Evolutionary conservation across 1,140 invertebrate genomes (phyloP).

Genomic region (Chironomus striatipennis): DNA sequence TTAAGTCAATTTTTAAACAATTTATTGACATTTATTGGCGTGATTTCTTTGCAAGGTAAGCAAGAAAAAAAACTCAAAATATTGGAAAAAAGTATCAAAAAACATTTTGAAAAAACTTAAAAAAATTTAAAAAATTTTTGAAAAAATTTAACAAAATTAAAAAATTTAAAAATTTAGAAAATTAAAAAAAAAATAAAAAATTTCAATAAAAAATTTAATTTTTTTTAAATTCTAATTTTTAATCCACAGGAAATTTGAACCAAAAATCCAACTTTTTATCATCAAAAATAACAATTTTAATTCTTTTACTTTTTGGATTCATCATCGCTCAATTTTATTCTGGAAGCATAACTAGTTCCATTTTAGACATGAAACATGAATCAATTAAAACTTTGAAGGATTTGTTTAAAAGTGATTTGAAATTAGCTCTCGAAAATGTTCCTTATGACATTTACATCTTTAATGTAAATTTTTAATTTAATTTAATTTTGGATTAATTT

Average conservation of each 20-base stretch:
- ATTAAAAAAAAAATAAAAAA: too few relatives aligned
- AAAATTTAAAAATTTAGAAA: too few relatives aligned
- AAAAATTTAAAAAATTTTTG: too few relatives aligned
- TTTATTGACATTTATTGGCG: constrained; percentile 39
- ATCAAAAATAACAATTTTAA: constrained; percentile 50
- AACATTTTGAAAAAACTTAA: too few relatives aligned
- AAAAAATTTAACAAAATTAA: too few relatives aligned
- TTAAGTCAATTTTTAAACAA: constrained; percentile 27
- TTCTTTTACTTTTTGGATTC: constrained; percentile 52
- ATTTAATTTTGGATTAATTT: too few relatives aligned
- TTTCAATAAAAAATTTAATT: too few relatives aligned
- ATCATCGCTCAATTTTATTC: constrained; percentile 63
- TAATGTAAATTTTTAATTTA: constrained; percentile 44
- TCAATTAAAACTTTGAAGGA: constrained; percentile 53
- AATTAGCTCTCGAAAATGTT: constrained; percentile 51
- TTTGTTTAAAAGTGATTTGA: constrained; percentile 50
- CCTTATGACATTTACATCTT: constrained; percentile 53
- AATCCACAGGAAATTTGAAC: constrained; percentile 16
- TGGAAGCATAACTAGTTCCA: constrained; percentile 59
- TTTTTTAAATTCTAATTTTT: too few relatives aligned
- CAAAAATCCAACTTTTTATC: constrained; percentile 45
- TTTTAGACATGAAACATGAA: constrained; percentile 53
- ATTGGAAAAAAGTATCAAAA: too few relatives aligned
- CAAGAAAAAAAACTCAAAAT: too few relatives aligned
- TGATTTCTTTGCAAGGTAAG: constrained; percentile 46